Percentiles rank a stretch among this genome's conserved stretches.
Evolutionary conservation across 2,797 vertebrate species (phyloP).

Genomic region (Cossypha dichroa): DNA sequence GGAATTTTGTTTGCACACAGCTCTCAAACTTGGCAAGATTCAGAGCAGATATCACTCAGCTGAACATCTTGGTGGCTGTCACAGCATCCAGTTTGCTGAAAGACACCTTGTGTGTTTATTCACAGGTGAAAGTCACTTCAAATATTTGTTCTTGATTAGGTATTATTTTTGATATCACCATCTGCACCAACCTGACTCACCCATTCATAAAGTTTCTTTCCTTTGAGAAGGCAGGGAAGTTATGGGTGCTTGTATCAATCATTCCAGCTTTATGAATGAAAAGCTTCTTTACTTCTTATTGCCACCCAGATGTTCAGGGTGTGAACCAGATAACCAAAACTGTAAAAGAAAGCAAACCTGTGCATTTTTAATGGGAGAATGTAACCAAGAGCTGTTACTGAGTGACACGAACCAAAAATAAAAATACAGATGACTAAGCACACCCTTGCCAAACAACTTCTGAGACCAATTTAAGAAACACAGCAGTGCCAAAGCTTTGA

Average conservation of each 20-base stretch:
- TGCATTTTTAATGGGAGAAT: neutral
- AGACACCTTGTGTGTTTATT: neutral
- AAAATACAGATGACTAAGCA: conserved; percentile 64
- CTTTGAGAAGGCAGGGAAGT: neutral
- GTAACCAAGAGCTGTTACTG: neutral
- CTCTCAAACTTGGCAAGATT: neutral
- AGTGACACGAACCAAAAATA: conserved; percentile 29
- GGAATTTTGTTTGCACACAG: neutral
- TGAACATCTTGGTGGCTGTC: neutral
- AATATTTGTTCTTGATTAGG: conserved; percentile 16
- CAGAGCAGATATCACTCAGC: neutral
- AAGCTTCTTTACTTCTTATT: neutral
- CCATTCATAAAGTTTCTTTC: conserved; percentile 18
- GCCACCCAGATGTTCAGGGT: neutral
- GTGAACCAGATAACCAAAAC: neutral
- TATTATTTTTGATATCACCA: conserved; percentile 11
- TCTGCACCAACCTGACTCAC: neutral
- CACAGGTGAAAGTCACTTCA: neutral
- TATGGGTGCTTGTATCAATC: neutral
- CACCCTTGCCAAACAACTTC: conserved; percentile 56
- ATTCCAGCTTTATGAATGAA: neutral
- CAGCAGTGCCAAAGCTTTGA: conserved; percentile 60
- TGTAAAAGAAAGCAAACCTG: conserved; percentile 3
- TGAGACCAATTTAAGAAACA: conserved; percentile 65
- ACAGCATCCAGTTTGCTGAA: neutral